Evolutionary conservation across 2,888 invertebrate species (phyloP), one percentile per base, ranked within the genome.

Genomic region (Synergus umbraculus): DNA sequence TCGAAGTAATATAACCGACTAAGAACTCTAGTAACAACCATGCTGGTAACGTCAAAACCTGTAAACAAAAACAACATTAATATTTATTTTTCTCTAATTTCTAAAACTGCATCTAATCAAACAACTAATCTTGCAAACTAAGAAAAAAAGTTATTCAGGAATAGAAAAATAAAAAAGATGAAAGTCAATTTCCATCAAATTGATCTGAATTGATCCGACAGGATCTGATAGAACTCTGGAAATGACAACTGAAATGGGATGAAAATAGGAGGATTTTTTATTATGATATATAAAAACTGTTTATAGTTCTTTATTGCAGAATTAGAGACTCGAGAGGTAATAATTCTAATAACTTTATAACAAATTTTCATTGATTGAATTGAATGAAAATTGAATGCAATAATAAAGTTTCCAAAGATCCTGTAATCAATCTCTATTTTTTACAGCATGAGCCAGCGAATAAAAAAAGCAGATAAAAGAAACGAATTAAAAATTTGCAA

Each of bases 401-500:
- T 3, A 7, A 43, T 43, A 66, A 66, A n/a, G 7, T 66, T 64
- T 7, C 1, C 2, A 22, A 46, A 69, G 4, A 22, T 22, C 37
- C 65, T 10, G 15, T 37, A 37, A 29, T 9, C 8, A n/a, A n/a
- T 54, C 8, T 8, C 9, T 22, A 12, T 22, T 49, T 29, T 73
- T 54, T 54, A 15, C 49, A 73, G 73, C 15, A 73, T 73, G 73
- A 54, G 37, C 12, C 54, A 73, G 41, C 15, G 37, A 54, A 49
- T 13, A 54, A 46, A 49, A 37, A 49, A 12, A 13, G 4, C 12
- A 22, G 29, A 49, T 9, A 69, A 37, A 44, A 46, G 5, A 41
- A 73, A 73, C 4, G 12, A 18, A 3, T 60, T 12, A 4, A 60
- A 29, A 60, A 60, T 60, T 12, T 12, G 22, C 12, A 60, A 22